phyloP scores from a whole-genome alignment of 2,113 vertebrate genomes.

The Oreotragus oreotragus region DNA sequence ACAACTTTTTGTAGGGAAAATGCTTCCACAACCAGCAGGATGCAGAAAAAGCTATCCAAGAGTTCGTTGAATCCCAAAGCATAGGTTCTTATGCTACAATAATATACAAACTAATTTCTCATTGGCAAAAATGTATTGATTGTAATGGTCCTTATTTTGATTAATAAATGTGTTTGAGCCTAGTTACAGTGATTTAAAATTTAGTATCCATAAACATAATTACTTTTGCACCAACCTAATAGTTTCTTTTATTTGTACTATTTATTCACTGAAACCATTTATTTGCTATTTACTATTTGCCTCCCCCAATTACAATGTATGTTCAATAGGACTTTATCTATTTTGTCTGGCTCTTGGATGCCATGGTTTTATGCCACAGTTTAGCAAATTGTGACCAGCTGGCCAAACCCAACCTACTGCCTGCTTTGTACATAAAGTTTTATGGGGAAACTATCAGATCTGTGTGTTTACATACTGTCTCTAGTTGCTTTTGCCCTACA shows the following conservation, averaged over 20 bases:
- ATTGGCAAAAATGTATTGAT: not conserved
- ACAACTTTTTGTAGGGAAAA: not conserved
- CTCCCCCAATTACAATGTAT: not conserved
- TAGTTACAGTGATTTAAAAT: not conserved
- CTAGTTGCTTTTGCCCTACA: not conserved
- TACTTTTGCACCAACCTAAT: not conserved
- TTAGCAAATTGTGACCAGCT: not conserved
- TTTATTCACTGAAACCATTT: not conserved
- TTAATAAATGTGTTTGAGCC: not conserved
- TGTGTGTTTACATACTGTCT: not conserved
- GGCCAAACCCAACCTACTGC: not conserved
- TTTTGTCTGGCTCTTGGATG: not conserved
- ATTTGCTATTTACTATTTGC: not conserved
- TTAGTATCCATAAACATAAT: not conserved
- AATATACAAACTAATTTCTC: not conserved
- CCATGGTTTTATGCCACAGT: not conserved
- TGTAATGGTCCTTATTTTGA: not conserved
- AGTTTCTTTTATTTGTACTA: not conserved
- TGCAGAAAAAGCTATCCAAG: not conserved
- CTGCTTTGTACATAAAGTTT: conserved; percentile 47
- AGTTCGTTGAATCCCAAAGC: not conserved
- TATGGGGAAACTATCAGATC: not conserved
- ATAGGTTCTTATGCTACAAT: not conserved
- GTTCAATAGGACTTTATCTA: not conserved
- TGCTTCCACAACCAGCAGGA: not conserved